phyloP scores from a whole-genome alignment of 1,140 invertebrate genomes.

The Micrasema minimum region DNA sequence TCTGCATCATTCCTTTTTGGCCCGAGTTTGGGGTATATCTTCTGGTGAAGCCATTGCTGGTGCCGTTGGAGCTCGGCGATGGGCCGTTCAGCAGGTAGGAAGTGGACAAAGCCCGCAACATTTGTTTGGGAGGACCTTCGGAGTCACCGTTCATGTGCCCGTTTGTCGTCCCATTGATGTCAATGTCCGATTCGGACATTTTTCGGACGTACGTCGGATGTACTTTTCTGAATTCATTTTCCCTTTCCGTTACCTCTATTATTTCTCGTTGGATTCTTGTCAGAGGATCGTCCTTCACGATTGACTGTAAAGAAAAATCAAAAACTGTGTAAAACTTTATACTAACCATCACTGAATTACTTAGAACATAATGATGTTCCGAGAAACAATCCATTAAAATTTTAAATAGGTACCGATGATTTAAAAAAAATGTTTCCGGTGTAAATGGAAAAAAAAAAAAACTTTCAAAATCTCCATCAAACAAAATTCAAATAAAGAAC shows the following conservation, averaged over 20 bases:
- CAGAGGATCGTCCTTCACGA: constrained; percentile 66
- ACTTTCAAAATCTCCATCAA: constrained; percentile 18
- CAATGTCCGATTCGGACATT: constrained; percentile 61
- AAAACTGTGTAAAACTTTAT: too few species aligned
- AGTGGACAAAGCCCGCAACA: constrained; percentile 71
- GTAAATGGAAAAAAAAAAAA: constrained; percentile 1
- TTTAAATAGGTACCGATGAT: too few species aligned
- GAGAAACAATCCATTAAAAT: too few species aligned
- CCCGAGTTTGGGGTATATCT: constrained; percentile 70
- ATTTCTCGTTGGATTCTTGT: constrained; percentile 76
- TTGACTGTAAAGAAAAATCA: constrained; percentile 43
- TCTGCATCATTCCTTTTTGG: constrained; percentile 81
- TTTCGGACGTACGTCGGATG: constrained; percentile 65
- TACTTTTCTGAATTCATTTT: constrained; percentile 72
- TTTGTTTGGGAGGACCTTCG: constrained; percentile 60
- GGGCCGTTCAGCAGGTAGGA: constrained; percentile 67
- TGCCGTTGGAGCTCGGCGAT: constrained; percentile 56
- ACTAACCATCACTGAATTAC: too few species aligned
- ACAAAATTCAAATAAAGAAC: constrained; percentile 38
- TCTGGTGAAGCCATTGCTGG: constrained; percentile 64
- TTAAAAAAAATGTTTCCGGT: too few species aligned
- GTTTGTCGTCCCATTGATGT: constrained; percentile 60
- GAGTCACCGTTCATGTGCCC: constrained; percentile 58
- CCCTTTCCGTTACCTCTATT: constrained; percentile 74
- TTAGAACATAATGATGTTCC: too few species aligned